Evolutionary conservation across 2,888 invertebrate genomes (phyloP).

Genomic region (Phengaris arion): DNA sequence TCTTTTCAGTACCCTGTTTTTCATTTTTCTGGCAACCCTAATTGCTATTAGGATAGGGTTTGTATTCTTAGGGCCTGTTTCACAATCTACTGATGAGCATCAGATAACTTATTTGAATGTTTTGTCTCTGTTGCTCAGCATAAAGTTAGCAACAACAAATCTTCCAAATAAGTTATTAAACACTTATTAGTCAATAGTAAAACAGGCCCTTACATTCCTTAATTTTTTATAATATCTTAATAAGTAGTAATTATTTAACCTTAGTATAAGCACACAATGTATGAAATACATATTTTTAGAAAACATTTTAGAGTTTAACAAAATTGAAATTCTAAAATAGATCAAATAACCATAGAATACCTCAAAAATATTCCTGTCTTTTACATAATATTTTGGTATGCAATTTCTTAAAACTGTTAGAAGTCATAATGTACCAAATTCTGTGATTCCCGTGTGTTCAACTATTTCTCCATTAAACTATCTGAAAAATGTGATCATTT

Average conservation of each 20-base stretch:
- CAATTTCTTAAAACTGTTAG: not conserved
- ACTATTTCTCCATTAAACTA: not conserved
- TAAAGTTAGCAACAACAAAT: no score
- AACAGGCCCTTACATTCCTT: not conserved
- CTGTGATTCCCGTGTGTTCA: conserved; percentile 23
- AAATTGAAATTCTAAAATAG: conserved; percentile 19
- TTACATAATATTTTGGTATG: not conserved
- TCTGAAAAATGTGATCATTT: not conserved
- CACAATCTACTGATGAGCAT: no score
- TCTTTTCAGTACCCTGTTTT: not conserved
- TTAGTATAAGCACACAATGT: conserved; percentile 9
- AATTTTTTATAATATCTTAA: not conserved
- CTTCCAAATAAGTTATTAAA: no score
- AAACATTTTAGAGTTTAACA: not conserved
- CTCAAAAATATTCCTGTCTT: not conserved
- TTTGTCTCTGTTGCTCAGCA: no score
- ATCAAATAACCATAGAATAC: not conserved
- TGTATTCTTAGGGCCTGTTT: no score
- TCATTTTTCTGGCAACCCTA: not conserved
- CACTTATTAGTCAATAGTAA: no score
- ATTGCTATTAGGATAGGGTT: not conserved
- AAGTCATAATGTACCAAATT: not conserved
- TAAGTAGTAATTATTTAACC: conserved; percentile 12
- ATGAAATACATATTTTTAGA: conserved; percentile 20
- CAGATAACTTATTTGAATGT: no score